Conservation (phyloP, 1,140 invertebrate genomes). For the Drosophila bocki region DNA sequence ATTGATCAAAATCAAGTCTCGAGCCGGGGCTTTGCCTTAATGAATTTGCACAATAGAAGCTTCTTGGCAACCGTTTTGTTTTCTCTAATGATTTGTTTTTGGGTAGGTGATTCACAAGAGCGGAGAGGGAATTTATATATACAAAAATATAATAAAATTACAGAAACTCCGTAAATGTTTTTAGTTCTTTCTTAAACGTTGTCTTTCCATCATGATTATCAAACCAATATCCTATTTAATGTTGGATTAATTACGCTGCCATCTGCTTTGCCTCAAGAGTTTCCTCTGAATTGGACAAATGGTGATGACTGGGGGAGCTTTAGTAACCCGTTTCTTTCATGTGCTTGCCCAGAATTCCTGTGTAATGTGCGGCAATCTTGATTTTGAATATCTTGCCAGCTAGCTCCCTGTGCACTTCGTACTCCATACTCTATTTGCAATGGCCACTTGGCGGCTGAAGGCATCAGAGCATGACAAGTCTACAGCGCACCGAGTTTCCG, state of each 20-base stretch:
- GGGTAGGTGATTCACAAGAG: constrained; percentile 17
- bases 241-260: constrained; percentile 21
- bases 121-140: background rate
- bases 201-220: background rate
- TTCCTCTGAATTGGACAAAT: constrained; percentile 20
- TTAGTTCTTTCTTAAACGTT: too few species aligned
- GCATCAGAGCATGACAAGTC: constrained; percentile 52
- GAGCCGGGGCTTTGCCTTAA: constrained; percentile 48
- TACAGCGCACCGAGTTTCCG: constrained; percentile 36
- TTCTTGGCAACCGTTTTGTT: constrained; percentile 27
- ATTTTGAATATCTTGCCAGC: constrained; percentile 48
- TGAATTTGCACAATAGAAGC: constrained; percentile 65
- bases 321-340: constrained; percentile 8
- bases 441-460: constrained; percentile 34
- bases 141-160: background rate
- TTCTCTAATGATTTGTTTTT: constrained; percentile 26
- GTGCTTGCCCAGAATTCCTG: constrained; percentile 34
- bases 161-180: too few species aligned
- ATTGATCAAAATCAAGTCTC: constrained; percentile 74
- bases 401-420: constrained; percentile 3
- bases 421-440: constrained; percentile 39
- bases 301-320: constrained; percentile 31
- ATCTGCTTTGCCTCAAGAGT: constrained; percentile 11
- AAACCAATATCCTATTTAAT: constrained; percentile 14
- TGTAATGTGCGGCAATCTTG: constrained; percentile 45